phyloP scores from a whole-genome alignment of 2,113 vertebrate species.

The Vimba vimba region DNA sequence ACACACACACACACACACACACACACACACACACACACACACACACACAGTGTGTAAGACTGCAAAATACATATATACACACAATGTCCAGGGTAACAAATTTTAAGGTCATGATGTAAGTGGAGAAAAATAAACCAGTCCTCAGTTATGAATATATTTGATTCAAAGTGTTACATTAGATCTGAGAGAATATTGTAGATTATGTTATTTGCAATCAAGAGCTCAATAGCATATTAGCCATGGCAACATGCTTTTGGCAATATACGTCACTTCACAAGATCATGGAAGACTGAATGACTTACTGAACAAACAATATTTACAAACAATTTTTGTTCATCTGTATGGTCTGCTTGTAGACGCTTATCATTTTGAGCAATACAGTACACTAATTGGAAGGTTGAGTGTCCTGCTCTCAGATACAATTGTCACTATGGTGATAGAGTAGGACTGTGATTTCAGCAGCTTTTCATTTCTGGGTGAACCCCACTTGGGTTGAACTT shows the following conservation, averaged over 20 bases:
- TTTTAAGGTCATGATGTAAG: not conserved
- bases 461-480: slow-evolving; percentile 2
- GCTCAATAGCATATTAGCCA: not conserved
- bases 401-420: not conserved
- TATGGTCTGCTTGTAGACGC: not conserved
- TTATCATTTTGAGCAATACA: not conserved
- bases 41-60: not conserved
- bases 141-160: not conserved
- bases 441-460: slow-evolving; percentile 5
- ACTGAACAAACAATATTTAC: not conserved
- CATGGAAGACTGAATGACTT: not conserved
- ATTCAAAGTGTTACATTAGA: not conserved
- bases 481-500: not conserved
- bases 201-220: not conserved
- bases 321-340: not conserved
- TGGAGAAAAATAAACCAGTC: not conserved
- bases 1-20: not conserved
- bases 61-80: not conserved
- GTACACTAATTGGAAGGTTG: slow-evolving; percentile 2
- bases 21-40: not conserved
- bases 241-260: not conserved
- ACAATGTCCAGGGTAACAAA: not conserved
- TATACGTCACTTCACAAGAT: not conserved
- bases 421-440: not conserved
- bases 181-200: not conserved